Conservation (phyloP, 2,113 vertebrate species). For the Phylloscopus trochilus region DNA sequence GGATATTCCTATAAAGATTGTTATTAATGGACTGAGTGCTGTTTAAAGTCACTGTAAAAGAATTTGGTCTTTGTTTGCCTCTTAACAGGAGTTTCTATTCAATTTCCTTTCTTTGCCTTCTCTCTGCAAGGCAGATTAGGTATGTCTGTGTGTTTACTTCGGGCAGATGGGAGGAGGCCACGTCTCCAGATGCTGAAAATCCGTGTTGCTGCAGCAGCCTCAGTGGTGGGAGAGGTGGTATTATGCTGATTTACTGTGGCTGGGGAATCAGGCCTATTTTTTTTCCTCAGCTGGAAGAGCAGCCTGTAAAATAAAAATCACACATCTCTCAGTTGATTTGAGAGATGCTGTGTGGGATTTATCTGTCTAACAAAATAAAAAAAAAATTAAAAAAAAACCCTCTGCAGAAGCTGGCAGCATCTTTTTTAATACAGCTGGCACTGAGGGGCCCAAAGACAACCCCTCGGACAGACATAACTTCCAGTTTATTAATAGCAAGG, state of each 20-base stretch:
- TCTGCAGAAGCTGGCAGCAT: background rate
- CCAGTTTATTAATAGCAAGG: constrained; percentile 13
- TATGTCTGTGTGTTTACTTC: background rate
- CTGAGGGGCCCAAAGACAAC: background rate
- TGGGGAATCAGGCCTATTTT: background rate
- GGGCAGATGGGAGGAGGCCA: background rate
- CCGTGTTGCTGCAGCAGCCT: background rate
- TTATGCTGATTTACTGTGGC: background rate
- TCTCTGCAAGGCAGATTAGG: background rate
- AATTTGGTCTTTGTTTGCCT: background rate
- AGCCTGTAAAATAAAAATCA: constrained; percentile 29
- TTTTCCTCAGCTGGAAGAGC: background rate
- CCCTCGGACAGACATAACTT: background rate
- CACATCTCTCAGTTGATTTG: background rate
- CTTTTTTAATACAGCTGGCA: background rate
- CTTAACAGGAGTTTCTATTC: background rate
- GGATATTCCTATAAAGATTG: background rate
- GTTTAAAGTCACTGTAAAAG: background rate
- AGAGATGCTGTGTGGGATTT: background rate
- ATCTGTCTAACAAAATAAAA: background rate
- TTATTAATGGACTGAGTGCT: background rate
- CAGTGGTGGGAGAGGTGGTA: background rate
- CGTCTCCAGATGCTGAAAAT: background rate
- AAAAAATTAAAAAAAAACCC: background rate
- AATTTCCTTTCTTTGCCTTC: background rate